These are phyloP conservation scores for Trinorchestia longiramus DNA, from an alignment of 1,140 invertebrate genomes.

Conservation along the genomic window DNA sequence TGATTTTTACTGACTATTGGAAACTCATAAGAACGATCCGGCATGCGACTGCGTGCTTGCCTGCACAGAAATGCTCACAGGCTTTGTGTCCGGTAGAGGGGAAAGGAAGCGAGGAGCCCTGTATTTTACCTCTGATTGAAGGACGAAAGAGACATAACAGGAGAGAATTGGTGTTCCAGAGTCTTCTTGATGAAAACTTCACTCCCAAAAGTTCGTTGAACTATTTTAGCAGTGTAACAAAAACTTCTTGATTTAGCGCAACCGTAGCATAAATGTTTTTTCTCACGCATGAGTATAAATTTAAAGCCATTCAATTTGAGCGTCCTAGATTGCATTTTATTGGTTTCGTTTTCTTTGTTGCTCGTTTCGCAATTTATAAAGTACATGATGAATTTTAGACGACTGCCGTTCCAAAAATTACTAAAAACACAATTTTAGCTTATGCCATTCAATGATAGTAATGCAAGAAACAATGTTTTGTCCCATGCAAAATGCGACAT, in stretches of 20 bases:
- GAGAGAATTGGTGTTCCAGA: background rate
- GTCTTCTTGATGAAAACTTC: background rate
- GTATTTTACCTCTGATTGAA: background rate
- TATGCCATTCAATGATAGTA: no score
- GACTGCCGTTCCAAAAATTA: no score
- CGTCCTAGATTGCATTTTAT: background rate
- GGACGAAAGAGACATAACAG: background rate
- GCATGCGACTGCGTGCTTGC: background rate
- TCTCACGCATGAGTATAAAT: background rate
- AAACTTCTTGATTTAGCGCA: background rate
- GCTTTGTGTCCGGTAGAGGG: background rate
- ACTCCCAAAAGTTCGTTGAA: background rate
- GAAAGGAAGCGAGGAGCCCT: background rate
- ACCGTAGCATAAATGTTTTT: background rate
- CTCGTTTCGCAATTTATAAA: no score
- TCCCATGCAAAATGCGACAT: no score
- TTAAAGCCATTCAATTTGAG: background rate
- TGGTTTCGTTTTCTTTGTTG: background rate
- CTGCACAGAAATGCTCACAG: background rate
- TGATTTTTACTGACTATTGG: conserved; percentile 9
- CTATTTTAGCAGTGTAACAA: background rate
- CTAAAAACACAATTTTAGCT: no score
- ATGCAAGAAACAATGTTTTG: no score
- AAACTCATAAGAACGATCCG: background rate
- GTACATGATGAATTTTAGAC: no score